Base-by-base conservation (phyloP, 2,113 vertebrate species). In the Calidris pugnax region DNA sequence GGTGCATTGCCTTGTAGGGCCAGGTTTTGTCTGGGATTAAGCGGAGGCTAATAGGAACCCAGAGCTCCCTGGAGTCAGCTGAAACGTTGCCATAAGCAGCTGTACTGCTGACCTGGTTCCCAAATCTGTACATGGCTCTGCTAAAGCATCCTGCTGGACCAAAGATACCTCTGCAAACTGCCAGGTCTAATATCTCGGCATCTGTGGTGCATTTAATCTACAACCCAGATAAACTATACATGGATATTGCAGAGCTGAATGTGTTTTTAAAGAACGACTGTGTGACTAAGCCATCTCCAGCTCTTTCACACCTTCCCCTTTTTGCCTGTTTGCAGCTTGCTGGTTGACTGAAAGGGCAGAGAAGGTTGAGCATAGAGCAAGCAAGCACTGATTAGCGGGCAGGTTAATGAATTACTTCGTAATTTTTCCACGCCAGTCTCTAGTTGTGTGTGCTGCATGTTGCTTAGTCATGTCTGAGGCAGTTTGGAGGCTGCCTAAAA, bases 21-120 rank as follows among this genome's bases (percentile, higher is more conserved):
- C 95, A 71, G 89, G 60, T 63, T 95, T 84, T 85, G 84, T 76
- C 39, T 63, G 89, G 93, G 89, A 89, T 95, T 78, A 89, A 92
- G 48, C 0, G 2, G 56, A 72, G 73, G 80, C 80, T 89, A 27
- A 75, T 18, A 71, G 89, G 80, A 95, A 3, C 60, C 22, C 1
- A 0, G 32, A 19, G 79, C 71, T 90, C 59, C 75, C 76, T 0
- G 2, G 89, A 12, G 91, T 37, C 55, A 17, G 60, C 69, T 37
- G 64, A 30, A 92, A 66, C 7, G 0, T 63, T 86, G 89, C 80
- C 84, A 43, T 2, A 33, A 71, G 86, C 94, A 92, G 88, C 94
- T 93, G 88, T 7, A 1, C 71, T 35, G 45, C 83, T 89, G 89
- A 74, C 80, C 91, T 75, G 91, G 83, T 89, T 51, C 6, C 0